Evolutionary conservation across 2,888 invertebrate genomes (phyloP).

Genomic region (Cybosia mesomella): DNA sequence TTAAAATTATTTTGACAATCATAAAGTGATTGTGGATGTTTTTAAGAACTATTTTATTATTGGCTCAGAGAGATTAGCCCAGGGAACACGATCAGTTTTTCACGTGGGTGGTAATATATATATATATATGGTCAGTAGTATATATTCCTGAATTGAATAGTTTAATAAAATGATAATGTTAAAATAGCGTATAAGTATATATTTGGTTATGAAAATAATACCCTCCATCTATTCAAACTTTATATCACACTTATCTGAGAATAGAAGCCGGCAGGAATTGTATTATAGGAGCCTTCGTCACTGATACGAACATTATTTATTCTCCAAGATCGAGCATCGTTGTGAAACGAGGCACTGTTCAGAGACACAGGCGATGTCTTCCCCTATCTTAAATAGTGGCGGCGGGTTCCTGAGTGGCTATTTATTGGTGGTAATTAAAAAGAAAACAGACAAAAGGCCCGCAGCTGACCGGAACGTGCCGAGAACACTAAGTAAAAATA

Average conservation of each 20-base stretch:
- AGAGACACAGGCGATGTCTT: slow-evolving; percentile 47
- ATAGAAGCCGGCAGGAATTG: neutral
- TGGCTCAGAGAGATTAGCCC: no score
- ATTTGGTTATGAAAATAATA: neutral
- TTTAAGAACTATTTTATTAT: no score
- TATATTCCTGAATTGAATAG: no score
- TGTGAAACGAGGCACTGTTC: slow-evolving; percentile 34
- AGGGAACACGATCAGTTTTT: neutral
- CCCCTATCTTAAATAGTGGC: slow-evolving; percentile 62
- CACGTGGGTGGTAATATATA: neutral
- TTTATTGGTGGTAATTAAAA: slow-evolving; percentile 84
- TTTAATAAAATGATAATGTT: neutral
- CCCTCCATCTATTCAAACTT: neutral
- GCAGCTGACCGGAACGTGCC: slow-evolving; percentile 80
- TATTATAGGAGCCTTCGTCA: neutral
- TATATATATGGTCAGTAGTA: no score
- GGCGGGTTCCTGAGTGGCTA: slow-evolving; percentile 63
- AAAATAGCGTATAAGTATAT: neutral
- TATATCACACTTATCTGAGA: neutral
- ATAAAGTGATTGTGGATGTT: neutral
- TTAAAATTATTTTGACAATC: neutral
- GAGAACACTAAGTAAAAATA: slow-evolving; percentile 66
- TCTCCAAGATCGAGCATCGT: slow-evolving; percentile 22
- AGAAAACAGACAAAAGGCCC: slow-evolving; percentile 82
- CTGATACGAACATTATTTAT: slow-evolving; percentile 27